phyloP scores from a whole-genome alignment of 2,113 vertebrate species.

The Calyptommatus sinebrachiatus region DNA sequence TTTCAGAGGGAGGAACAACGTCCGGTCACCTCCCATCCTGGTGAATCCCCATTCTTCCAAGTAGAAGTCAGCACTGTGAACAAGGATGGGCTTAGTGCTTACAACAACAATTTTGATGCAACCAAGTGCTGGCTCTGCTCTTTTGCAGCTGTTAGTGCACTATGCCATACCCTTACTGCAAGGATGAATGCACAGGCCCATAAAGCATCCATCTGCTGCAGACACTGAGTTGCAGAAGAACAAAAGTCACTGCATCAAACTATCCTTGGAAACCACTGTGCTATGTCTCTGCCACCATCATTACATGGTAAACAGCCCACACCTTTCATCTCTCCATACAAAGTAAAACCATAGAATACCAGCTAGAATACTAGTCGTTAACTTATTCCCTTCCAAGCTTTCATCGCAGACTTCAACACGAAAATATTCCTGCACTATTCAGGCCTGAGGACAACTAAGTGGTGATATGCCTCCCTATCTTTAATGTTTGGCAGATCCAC shows the following conservation, averaged over 20 bases:
- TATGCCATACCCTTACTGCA: background rate
- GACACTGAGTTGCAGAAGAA: background rate
- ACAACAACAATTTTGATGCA: background rate
- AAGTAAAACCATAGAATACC: background rate
- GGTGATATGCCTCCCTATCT: too few relatives aligned
- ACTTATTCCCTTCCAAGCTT: background rate
- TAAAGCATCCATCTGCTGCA: rapidly evolving
- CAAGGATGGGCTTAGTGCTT: background rate
- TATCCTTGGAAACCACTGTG: background rate
- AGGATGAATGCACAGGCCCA: background rate
- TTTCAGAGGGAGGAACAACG: background rate
- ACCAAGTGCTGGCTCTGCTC: background rate
- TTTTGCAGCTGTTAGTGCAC: background rate
- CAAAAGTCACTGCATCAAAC: background rate
- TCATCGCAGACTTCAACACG: background rate
- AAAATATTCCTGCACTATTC: background rate
- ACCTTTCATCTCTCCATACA: background rate
- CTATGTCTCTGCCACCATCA: background rate
- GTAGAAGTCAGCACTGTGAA: background rate
- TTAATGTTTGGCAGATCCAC: background rate
- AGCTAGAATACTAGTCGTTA: background rate
- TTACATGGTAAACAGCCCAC: background rate
- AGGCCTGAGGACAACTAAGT: background rate
- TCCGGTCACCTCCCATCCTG: background rate
- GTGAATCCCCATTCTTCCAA: background rate